phyloP scores from a whole-genome alignment of 2,797 vertebrate genomes.

The Prunella strophiata region DNA sequence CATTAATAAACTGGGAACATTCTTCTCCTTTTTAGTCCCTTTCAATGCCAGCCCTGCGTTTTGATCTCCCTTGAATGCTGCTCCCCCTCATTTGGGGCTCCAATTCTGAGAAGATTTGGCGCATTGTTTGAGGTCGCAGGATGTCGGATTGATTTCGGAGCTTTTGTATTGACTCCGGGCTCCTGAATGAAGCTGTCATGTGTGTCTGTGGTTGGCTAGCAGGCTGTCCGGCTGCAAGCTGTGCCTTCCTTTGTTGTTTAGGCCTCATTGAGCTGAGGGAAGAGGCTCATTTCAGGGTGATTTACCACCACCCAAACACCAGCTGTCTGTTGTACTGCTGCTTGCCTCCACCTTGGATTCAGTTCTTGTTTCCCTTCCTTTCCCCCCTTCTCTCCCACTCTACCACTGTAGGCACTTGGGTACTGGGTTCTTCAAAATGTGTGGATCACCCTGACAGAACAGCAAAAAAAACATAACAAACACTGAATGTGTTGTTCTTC shows the following conservation, averaged over 20 bases:
- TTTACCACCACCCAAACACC: constrained; percentile 99
- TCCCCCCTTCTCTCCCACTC: constrained; percentile 53
- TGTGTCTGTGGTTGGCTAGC: constrained; percentile 83
- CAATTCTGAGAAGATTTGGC: constrained; percentile 82
- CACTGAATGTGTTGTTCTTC: background rate
- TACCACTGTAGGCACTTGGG: background rate
- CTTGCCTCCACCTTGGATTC: constrained; percentile 66
- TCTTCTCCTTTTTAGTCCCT: constrained; percentile 57
- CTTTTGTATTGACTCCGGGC: constrained; percentile 80
- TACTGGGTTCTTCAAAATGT: background rate
- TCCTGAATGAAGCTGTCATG: constrained; percentile 87
- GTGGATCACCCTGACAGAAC: background rate
- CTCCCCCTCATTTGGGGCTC: constrained; percentile 78
- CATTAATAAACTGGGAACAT: constrained; percentile 61
- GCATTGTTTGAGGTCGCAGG: constrained; percentile 82
- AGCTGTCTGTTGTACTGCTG: constrained; percentile 88
- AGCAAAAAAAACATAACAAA: background rate
- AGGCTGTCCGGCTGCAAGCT: constrained; percentile 86
- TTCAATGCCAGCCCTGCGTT: constrained; percentile 72
- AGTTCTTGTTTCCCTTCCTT: constrained; percentile 67
- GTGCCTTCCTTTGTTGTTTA: constrained; percentile 88
- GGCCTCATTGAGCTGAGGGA: constrained; percentile 84
- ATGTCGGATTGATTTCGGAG: constrained; percentile 85
- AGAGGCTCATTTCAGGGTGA: constrained; percentile 95
- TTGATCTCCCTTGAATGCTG: constrained; percentile 83